Evolutionary conservation across 2,113 vertebrate genomes (phyloP).

Genomic region (Numenius arquata): DNA sequence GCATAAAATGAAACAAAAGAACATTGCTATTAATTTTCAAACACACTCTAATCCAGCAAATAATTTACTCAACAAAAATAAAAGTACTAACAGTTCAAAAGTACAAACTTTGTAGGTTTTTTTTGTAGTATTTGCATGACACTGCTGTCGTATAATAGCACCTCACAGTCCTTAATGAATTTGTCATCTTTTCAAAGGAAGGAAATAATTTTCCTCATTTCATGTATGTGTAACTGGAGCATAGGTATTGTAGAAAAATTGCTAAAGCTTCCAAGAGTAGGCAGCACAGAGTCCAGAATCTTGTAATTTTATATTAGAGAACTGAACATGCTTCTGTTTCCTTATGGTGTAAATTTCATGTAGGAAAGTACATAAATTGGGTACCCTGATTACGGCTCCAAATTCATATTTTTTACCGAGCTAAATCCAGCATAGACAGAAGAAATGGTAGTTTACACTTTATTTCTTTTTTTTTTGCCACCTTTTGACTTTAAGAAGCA

Average conservation of each 20-base stretch:
- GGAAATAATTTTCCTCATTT: background rate
- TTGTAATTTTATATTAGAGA: background rate
- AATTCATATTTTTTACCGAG: background rate
- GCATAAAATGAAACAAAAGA: constrained; percentile 73
- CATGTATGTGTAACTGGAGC: background rate
- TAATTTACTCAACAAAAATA: background rate
- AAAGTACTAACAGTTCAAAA: background rate
- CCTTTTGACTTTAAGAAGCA: background rate
- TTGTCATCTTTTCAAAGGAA: background rate
- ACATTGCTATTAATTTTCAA: constrained; percentile 61
- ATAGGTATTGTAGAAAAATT: background rate
- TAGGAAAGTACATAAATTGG: background rate
- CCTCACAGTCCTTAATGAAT: background rate
- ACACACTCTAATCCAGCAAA: constrained; percentile 27
- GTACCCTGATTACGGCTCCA: background rate
- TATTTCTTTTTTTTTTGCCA: background rate
- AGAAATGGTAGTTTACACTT: background rate
- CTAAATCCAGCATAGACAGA: background rate
- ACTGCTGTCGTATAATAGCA: background rate
- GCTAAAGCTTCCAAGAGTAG: background rate
- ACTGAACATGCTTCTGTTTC: background rate
- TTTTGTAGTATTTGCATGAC: background rate
- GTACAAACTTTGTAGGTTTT: background rate
- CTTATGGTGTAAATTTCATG: background rate
- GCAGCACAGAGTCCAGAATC: background rate